These are phyloP conservation scores for Scarus forsteni DNA, from an alignment of 2,797 vertebrate genomes.

Conservation along the genomic window DNA sequence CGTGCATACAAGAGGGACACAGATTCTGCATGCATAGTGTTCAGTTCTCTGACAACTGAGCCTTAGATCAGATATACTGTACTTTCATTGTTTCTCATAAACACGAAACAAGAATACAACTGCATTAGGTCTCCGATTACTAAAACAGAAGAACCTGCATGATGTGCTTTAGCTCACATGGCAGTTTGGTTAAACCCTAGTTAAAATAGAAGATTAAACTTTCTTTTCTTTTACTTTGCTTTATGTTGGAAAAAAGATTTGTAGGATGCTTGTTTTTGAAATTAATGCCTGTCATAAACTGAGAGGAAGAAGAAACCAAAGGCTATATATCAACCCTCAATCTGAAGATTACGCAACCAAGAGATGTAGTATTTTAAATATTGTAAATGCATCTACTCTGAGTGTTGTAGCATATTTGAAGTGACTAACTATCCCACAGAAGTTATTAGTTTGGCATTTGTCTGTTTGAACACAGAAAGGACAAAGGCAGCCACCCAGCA, in stretches of 20 bases:
- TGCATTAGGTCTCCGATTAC: too few relatives aligned
- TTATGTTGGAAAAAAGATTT: background rate
- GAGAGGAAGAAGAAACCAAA: too few relatives aligned
- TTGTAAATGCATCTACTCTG: background rate
- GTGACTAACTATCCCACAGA: background rate
- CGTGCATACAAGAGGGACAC: too few relatives aligned
- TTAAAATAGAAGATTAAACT: constrained; percentile 12
- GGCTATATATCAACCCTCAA: background rate
- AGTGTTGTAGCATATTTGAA: constrained; percentile 18
- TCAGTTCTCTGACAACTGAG: too few relatives aligned
- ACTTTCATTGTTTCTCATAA: too few relatives aligned
- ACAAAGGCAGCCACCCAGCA: background rate
- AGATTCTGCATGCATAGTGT: too few relatives aligned
- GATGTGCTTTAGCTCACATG: too few relatives aligned
- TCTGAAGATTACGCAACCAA: background rate
- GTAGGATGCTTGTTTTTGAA: too few relatives aligned
- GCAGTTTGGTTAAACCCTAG: background rate
- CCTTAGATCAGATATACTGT: too few relatives aligned
- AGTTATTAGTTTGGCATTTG: constrained; percentile 9
- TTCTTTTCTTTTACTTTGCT: constrained; percentile 16
- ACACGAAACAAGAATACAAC: too few relatives aligned
- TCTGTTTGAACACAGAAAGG: constrained; percentile 1
- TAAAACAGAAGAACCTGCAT: too few relatives aligned
- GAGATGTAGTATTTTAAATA: background rate
- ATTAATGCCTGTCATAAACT: too few relatives aligned